These are phyloP conservation scores for Oreortyx pictus DNA, from an alignment of 2,797 vertebrate species.

Conservation along the genomic window DNA sequence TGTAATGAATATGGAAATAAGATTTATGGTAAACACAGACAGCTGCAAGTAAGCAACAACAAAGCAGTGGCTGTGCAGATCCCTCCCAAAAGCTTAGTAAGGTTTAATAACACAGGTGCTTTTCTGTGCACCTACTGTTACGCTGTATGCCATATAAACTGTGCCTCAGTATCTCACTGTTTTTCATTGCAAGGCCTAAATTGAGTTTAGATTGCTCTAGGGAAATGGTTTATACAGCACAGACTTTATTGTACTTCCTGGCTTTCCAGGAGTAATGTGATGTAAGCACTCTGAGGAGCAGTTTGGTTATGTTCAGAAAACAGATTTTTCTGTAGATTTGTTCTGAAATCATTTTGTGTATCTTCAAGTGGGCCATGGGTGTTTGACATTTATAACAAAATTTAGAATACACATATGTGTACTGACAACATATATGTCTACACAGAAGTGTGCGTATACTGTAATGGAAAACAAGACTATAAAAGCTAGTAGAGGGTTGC, in stretches of 20 bases:
- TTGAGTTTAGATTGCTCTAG: neutral
- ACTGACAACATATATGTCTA: neutral
- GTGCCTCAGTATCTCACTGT: neutral
- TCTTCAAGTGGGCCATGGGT: neutral
- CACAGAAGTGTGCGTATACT: neutral
- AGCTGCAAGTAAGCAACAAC: neutral
- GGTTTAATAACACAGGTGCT: neutral
- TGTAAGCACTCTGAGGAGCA: slow-evolving; percentile 24
- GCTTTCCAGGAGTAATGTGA: slow-evolving; percentile 31
- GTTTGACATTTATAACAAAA: neutral
- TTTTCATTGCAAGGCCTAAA: slow-evolving; percentile 8
- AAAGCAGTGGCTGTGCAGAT: neutral
- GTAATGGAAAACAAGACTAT: neutral
- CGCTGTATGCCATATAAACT: neutral
- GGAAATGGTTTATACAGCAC: neutral
- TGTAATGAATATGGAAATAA: neutral
- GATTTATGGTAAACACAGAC: neutral
- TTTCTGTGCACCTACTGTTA: neutral
- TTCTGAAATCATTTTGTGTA: neutral
- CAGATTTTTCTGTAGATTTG: neutral
- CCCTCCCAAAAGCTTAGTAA: neutral
- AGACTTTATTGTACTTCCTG: slow-evolving; percentile 7
- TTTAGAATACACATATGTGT: neutral
- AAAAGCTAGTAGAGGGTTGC: neutral
- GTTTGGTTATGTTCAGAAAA: slow-evolving; percentile 28